Evolutionary conservation across 2,797 vertebrate species (phyloP).

Genomic region (Notamacropus eugenii): DNA sequence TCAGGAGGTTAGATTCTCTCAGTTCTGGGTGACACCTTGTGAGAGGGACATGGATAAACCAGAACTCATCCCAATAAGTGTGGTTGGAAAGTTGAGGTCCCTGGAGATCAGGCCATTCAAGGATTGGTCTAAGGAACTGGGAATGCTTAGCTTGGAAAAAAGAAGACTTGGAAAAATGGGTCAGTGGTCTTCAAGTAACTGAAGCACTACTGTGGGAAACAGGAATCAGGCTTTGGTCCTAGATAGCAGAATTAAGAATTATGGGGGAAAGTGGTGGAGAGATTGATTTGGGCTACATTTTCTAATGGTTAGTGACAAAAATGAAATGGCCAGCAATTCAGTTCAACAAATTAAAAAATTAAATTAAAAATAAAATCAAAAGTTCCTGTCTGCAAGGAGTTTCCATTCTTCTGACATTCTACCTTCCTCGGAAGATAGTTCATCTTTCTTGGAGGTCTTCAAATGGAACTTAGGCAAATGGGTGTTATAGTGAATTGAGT

Average conservation of each 20-base stretch:
- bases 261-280: neutral
- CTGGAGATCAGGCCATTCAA: neutral
- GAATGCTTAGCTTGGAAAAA: neutral
- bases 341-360: neutral
- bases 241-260: neutral
- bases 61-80: neutral
- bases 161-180: neutral
- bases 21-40: neutral
- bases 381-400: neutral
- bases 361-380: neutral
- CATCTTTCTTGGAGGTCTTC: neutral
- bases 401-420: neutral
- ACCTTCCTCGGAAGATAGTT: neutral
- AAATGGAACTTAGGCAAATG: neutral
- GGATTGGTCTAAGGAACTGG: neutral
- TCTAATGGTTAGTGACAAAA: neutral
- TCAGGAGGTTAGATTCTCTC: neutral
- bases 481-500: neutral
- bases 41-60: neutral
- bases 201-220: neutral
- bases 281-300: neutral
- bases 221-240: neutral
- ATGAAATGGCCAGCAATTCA: neutral
- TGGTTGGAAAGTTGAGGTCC: neutral
- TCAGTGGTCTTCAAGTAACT: neutral